Percentiles rank a stretch among this genome's conserved stretches.
These are phyloP conservation scores for Tachycineta bicolor DNA, from an alignment of 2,113 vertebrate genomes.

Conservation along the genomic window DNA sequence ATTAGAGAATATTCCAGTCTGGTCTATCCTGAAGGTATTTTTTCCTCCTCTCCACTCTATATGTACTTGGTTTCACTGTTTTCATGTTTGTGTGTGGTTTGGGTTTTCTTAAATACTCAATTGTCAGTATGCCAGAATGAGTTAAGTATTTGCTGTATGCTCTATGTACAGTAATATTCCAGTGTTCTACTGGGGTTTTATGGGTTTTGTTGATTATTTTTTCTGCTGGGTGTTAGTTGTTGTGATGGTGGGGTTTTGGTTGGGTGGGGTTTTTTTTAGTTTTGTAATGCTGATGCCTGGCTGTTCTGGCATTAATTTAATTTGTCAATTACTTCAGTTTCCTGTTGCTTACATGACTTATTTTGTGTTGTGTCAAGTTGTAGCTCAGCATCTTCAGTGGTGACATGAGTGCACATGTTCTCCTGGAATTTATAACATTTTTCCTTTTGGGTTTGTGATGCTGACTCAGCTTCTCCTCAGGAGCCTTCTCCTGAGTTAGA, in stretches of 20 bases:
- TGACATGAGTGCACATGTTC: fast-evolving
- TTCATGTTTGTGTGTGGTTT: neutral
- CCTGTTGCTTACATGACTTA: neutral
- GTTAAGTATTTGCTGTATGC: neutral
- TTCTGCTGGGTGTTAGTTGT: neutral
- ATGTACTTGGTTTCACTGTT: neutral
- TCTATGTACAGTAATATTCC: neutral
- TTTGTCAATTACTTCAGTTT: neutral
- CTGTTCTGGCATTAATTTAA: neutral
- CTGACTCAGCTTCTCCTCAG: neutral
- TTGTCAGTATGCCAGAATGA: neutral
- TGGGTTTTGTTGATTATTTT: neutral
- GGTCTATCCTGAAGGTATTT: neutral
- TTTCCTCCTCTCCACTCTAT: neutral
- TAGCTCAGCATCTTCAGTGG: neutral
- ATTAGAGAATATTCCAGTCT: neutral
- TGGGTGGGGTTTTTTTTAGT: too few relatives aligned
- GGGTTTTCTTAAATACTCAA: neutral
- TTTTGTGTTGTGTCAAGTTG: neutral
- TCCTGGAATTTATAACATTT: neutral
- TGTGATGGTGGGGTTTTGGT: neutral
- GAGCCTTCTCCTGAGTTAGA: neutral
- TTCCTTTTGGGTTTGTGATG: neutral
- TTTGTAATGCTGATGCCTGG: neutral
- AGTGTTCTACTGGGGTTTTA: fast-evolving